Conservation (phyloP, 2,888 invertebrate genomes). For the Andrena flavipes region DNA sequence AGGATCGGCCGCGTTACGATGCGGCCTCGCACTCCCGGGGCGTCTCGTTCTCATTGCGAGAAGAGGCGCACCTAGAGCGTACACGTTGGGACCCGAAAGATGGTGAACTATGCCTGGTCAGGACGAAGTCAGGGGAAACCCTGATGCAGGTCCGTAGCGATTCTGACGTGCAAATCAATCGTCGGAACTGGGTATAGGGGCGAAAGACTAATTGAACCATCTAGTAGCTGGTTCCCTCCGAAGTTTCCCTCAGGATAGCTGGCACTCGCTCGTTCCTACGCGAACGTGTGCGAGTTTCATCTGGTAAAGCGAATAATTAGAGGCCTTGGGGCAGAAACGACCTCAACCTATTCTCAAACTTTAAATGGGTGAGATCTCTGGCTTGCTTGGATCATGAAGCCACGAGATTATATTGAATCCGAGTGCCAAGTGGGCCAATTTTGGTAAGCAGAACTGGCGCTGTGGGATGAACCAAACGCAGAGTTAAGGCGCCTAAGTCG, state of each 20-base stretch:
- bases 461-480: conserved; percentile 84
- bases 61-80: too few species aligned
- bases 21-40: too few species aligned
- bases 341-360: too few species aligned
- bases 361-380: too few species aligned
- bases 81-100: too few species aligned
- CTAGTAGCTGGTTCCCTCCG: too few species aligned
- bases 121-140: conserved; percentile 85
- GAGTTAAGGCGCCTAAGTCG: conserved; percentile 81
- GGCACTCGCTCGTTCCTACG: conserved; percentile 90
- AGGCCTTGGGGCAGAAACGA: too few species aligned
- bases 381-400: conserved; percentile 87
- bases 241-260: conserved; percentile 61
- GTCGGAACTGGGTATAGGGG: conserved; percentile 91
- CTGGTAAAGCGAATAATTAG: too few species aligned
- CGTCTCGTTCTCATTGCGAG: too few species aligned
- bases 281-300: too few species aligned
- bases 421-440: conserved; percentile 89
- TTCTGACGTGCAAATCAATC: conserved; percentile 91
- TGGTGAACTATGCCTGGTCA: too few species aligned
- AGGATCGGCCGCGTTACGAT: too few species aligned
- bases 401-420: conserved; percentile 84
- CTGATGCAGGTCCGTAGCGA: conserved; percentile 87
- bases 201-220: conserved; percentile 71
- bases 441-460: conserved; percentile 89